These are phyloP conservation scores for Conus ventricosus DNA, from an alignment of 1,140 invertebrate species.

Conservation along the genomic window DNA sequence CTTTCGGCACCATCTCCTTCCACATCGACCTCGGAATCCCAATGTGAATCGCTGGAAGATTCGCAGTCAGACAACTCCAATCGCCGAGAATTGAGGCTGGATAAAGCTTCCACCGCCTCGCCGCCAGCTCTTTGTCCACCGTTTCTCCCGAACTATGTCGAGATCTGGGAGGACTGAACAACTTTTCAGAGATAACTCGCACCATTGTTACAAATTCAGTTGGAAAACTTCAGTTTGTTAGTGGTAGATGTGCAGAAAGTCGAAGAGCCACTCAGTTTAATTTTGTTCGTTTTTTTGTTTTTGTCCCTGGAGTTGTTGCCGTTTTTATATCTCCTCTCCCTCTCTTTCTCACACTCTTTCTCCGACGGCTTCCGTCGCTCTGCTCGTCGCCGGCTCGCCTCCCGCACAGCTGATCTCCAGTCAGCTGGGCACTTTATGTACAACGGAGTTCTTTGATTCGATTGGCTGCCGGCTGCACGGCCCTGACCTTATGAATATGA, in stretches of 20 bases:
- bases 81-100: constrained; percentile 24
- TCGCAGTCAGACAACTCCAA: constrained; percentile 41
- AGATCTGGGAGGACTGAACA: constrained; percentile 57
- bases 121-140: constrained; percentile 53
- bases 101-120: constrained; percentile 45
- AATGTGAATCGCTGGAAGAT: constrained; percentile 51
- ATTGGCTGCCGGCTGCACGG: constrained; percentile 15
- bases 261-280: neutral
- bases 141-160: constrained; percentile 60
- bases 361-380: neutral
- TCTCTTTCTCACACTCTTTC: neutral
- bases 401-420: constrained; percentile 30
- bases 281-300: neutral
- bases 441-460: constrained; percentile 26
- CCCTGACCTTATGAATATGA: constrained; percentile 38
- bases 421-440: constrained; percentile 38
- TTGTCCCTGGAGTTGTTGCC: too few species aligned
- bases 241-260: neutral
- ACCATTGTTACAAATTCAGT: constrained; percentile 47
- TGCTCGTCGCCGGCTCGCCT: constrained; percentile 2
- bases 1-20: constrained; percentile 22
- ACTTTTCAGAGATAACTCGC: constrained; percentile 56
- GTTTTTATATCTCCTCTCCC: neutral
- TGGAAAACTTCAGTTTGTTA: neutral
- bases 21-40: constrained; percentile 50